Percentiles rank a stretch among this genome's conserved stretches.
Conservation (phyloP, 1,140 invertebrate genomes). For the Achroia grisella region DNA sequence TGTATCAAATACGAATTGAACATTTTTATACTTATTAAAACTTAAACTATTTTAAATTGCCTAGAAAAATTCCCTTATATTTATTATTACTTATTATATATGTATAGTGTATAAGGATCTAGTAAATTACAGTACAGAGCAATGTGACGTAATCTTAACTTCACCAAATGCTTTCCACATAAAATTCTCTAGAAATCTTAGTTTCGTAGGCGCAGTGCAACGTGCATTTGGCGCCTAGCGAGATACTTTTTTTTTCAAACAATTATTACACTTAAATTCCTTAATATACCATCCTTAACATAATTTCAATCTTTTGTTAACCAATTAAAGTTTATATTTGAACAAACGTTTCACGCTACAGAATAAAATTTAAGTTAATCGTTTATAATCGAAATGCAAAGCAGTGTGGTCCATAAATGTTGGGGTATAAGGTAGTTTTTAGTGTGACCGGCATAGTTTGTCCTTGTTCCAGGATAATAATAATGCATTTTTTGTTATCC, state of each 20-base stretch:
- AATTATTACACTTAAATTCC: conserved; percentile 66
- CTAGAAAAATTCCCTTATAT: too few species aligned
- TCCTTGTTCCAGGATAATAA: conserved; percentile 64
- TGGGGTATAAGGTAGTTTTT: conserved; percentile 22
- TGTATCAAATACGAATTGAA: too few species aligned
- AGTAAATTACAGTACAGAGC: too few species aligned
- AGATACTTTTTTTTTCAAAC: conserved; percentile 54
- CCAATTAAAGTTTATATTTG: not conserved
- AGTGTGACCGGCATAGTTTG: conserved; percentile 9
- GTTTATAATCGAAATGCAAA: conserved; percentile 15
- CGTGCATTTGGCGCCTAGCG: conserved; percentile 63
- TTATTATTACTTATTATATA: too few species aligned
- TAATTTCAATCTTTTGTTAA: conserved; percentile 16
- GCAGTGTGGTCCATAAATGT: not conserved
- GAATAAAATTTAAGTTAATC: conserved; percentile 66
- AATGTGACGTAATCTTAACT: conserved; percentile 25
- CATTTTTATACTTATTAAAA: too few species aligned
- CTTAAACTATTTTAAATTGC: too few species aligned
- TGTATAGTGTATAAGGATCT: too few species aligned
- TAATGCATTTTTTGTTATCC: conserved; percentile 65
- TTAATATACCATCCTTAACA: conserved; percentile 12
- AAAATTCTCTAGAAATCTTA: conserved; percentile 37
- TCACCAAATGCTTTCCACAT: conserved; percentile 4
- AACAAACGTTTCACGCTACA: not conserved
- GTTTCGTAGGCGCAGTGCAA: conserved; percentile 34